Base-by-base conservation (phyloP, 1,140 invertebrate genomes). In the Saxidomus purpurata region DNA sequence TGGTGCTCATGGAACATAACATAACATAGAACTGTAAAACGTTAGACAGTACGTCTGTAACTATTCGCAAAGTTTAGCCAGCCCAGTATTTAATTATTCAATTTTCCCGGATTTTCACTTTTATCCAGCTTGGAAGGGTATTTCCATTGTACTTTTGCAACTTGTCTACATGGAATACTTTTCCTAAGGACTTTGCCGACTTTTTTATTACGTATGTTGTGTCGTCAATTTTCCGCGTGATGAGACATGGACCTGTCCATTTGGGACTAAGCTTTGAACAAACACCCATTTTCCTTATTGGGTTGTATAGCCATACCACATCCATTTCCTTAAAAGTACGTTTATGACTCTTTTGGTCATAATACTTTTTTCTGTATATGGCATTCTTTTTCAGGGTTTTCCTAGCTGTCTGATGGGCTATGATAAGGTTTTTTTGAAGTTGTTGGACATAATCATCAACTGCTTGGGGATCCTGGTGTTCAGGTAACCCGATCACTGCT, bases 331-430 rank as follows among this genome's bases (percentile, higher is more conserved):
- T 17, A 22, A 59, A 59, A 22, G 0, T 25, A 3, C 86, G 67
- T 25, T 38, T 74, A 13, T 71, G 31, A 0, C 63, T 22, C 6
- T 38, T 67, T n/a, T 69, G 4, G 43, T 83, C 87, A 40, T 83
- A 89, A 52, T 71, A 22, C 25, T 47, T 28, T 36, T 82, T 52
- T 79, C 49, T 77, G 52, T 71, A 82, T 19, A 36, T 55, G 25
- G 87, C 40, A 43, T 43, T 43, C 43, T 43, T 59, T 59, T 59
- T 59, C 52, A 59, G 52, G 19, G 19, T 59, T 19, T 59, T 59
- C 19, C 52, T 17, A 11, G 52, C 52, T 22, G n/a, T 59, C 17
- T 59, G 3, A 59, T 59, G 52, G n/a, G 52, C 52, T 22, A n/a
- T 4, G 19, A 59, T 19, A 3, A 59, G 19, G n/a, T n/a, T 59